phyloP scores from a whole-genome alignment of 2,113 vertebrate genomes.

The Serilophus lunatus region DNA sequence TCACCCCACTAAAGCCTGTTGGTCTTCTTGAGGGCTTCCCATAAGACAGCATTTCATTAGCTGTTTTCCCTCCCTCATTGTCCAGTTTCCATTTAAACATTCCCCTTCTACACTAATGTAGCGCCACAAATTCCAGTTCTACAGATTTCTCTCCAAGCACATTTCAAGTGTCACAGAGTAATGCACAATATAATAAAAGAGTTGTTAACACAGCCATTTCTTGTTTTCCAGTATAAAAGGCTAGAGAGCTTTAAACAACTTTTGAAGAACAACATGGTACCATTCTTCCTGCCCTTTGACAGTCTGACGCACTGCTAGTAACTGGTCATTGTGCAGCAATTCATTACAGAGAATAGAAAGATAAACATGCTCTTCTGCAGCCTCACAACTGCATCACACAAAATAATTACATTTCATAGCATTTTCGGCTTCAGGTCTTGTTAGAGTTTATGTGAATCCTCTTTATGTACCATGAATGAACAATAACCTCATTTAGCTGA shows the following conservation, averaged over 20 bases:
- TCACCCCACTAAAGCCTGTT: neutral
- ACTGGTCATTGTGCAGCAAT: neutral
- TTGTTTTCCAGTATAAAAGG: neutral
- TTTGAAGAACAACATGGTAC: neutral
- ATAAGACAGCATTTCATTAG: neutral
- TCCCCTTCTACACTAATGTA: rapidly evolving
- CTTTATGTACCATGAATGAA: neutral
- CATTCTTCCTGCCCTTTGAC: neutral
- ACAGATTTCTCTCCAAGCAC: neutral
- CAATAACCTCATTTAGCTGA: neutral
- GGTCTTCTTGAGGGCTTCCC: neutral
- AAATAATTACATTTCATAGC: neutral
- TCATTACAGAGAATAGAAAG: neutral
- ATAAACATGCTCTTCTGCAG: neutral
- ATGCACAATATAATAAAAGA: neutral
- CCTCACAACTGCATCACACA: neutral
- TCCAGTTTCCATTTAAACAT: neutral
- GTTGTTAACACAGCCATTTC: neutral
- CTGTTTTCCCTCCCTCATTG: neutral
- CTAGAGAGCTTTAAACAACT: neutral
- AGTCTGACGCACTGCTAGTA: neutral
- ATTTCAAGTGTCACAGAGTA: neutral
- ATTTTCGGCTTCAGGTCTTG: neutral
- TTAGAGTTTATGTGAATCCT: neutral
- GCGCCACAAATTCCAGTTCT: neutral